Evolutionary conservation across 1,140 invertebrate genomes (phyloP).

Genomic region (Phymastichus coffea): DNA sequence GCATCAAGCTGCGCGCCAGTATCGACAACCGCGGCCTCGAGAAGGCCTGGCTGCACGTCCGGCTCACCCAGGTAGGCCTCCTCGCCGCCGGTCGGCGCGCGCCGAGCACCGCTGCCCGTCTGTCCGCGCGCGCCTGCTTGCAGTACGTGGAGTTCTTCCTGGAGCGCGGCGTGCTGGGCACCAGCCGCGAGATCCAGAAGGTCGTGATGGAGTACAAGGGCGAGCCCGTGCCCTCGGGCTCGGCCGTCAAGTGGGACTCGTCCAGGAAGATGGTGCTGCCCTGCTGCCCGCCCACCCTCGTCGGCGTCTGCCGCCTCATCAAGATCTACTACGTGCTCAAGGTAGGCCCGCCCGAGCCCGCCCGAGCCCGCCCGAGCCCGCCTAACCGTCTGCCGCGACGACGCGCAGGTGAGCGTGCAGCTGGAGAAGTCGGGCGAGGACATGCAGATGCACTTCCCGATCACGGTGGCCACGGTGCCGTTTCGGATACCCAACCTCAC

Average conservation of each 20-base stretch:
- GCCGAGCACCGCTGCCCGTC: background rate
- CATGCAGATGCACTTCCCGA: constrained; percentile 77
- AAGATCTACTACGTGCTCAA: constrained; percentile 81
- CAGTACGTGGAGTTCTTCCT: constrained; percentile 81
- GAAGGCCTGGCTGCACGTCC: constrained; percentile 68
- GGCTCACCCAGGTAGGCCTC: constrained; percentile 73
- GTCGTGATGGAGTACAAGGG: constrained; percentile 74
- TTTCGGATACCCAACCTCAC: constrained; percentile 75
- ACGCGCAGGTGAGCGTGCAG: constrained; percentile 68
- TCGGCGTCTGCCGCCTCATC: constrained; percentile 74
- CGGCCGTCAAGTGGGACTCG: constrained; percentile 67
- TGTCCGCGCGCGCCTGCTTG: too few species aligned
- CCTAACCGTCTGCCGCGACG: too few species aligned
- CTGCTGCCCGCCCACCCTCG: constrained; percentile 75
- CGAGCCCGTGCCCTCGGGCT: constrained; percentile 63
- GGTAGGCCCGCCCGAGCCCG: too few species aligned
- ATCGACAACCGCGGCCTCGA: constrained; percentile 79
- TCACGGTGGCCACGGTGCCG: constrained; percentile 78
- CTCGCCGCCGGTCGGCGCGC: too few species aligned
- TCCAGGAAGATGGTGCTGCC: constrained; percentile 71
- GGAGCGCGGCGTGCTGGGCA: constrained; percentile 75
- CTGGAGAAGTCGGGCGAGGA: constrained; percentile 74
- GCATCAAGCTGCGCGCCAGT: constrained; percentile 72
- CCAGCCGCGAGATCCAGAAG: constrained; percentile 72
- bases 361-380: too few species aligned